A percentile compares a stretch with the other conserved stretches of the same genome.
phyloP scores from a whole-genome alignment of 1,140 invertebrate species.

The Meloidogyne hapla region DNA sequence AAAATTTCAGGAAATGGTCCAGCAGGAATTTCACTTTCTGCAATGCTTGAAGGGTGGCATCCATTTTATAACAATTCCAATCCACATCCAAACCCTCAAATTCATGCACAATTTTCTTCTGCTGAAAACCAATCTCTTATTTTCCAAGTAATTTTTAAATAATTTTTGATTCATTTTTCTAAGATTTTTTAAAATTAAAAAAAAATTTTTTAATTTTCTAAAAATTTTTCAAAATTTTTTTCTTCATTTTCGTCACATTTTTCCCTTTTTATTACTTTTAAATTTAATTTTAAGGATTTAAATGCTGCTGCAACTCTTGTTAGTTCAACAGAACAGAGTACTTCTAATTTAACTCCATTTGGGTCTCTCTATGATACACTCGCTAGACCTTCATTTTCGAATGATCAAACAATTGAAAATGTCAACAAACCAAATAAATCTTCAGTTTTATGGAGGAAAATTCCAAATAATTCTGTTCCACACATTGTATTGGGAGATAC shows the following conservation, averaged over 20 bases:
- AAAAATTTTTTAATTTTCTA: too few species aligned
- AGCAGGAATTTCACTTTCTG: slow-evolving; percentile 56
- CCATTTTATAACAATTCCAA: slow-evolving; percentile 49
- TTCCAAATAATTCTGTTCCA: slow-evolving; percentile 31
- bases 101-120: slow-evolving; percentile 37
- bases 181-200: too few species aligned
- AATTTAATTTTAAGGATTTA: not conserved
- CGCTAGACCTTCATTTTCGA: not conserved
- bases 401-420: not conserved
- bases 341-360: slow-evolving; percentile 7
- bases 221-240: not conserved
- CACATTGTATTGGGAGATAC: slow-evolving; percentile 59
- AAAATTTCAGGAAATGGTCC: slow-evolving; percentile 56
- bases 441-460: slow-evolving; percentile 23
- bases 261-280: not conserved
- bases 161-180: too few species aligned
- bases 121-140: not conserved
- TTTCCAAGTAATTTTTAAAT: not conserved
- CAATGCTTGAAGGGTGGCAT: slow-evolving; percentile 56
- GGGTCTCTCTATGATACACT: slow-evolving; percentile 14
- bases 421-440: not conserved
- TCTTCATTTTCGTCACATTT: too few species aligned
- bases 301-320: not conserved
- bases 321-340: not conserved
- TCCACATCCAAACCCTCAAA: slow-evolving; percentile 46